Evolutionary conservation across 2,797 vertebrate genomes (phyloP).

Genomic region (Enteromius mattozi): DNA sequence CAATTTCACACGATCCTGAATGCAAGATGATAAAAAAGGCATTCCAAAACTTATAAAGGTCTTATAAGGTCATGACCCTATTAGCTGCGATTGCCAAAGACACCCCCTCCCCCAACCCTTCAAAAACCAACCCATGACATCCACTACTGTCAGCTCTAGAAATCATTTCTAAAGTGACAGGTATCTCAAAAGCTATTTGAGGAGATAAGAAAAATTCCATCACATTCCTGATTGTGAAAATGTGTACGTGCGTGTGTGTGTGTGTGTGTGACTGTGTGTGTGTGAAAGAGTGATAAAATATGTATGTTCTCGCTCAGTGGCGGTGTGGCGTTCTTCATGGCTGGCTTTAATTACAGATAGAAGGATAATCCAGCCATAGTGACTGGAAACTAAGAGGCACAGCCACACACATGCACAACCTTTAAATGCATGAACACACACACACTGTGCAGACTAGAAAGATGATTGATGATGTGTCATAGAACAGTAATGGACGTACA

Average conservation of each 20-base stretch:
- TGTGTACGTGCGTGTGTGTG: conserved; percentile 14
- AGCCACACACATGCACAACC: conserved; percentile 13
- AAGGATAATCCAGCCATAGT: conserved; percentile 47
- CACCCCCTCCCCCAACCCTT: not conserved
- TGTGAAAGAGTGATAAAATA: conserved; percentile 30
- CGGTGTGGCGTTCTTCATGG: conserved; percentile 39
- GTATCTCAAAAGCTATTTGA: conserved; percentile 27
- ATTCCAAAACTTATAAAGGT: not conserved
- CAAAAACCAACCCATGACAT: not conserved
- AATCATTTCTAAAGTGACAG: conserved; percentile 31
- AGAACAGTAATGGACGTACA: conserved; percentile 20
- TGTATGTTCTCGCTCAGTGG: conserved; percentile 35
- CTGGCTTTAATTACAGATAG: conserved; percentile 51
- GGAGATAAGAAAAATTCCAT: conserved; percentile 47
- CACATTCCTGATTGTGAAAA: conserved; percentile 34
- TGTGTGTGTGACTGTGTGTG: not conserved
- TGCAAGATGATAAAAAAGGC: not conserved
- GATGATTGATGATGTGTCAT: conserved; percentile 38
- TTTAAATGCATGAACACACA: conserved; percentile 14
- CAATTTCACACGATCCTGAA: not conserved
- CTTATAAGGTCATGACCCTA: conserved; percentile 2
- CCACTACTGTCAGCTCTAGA: not conserved
- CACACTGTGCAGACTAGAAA: conserved; percentile 12
- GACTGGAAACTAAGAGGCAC: conserved; percentile 30
- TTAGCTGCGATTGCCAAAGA: not conserved